Percentiles rank a stretch among this genome's conserved stretches.
These are phyloP conservation scores for Aleiodes leptofemur DNA, from an alignment of 2,888 invertebrate species.

Conservation along the genomic window DNA sequence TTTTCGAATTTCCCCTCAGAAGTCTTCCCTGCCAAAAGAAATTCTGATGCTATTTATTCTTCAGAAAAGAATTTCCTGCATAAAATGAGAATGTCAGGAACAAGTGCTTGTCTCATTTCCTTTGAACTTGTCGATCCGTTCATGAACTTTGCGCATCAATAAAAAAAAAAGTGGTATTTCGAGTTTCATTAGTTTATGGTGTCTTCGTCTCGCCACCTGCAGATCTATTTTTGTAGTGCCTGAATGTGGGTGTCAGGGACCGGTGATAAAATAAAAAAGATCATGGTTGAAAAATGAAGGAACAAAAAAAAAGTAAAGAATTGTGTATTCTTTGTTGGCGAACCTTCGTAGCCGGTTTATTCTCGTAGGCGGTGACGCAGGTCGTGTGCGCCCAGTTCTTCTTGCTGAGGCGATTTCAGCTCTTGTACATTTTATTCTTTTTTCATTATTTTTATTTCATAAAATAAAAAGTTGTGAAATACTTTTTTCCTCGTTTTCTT, in stretches of 20 bases:
- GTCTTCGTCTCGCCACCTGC: conserved; percentile 32
- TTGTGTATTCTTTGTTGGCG: conserved; percentile 29
- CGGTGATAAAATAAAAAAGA: conserved; percentile 9
- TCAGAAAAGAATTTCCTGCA: too few relatives aligned
- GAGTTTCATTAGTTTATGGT: conserved; percentile 17
- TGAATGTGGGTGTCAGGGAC: conserved; percentile 23
- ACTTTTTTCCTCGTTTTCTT: not conserved
- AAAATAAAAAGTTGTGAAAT: not conserved
- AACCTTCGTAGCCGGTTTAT: conserved; percentile 32
- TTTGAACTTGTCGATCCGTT: conserved; percentile 33
- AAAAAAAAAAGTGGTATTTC: conserved; percentile 6
- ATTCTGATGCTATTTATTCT: too few relatives aligned
- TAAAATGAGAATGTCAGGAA: not conserved
- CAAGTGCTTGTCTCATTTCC: conserved; percentile 46
- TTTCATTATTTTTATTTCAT: not conserved
- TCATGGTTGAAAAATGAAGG: not conserved
- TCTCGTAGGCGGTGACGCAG: conserved; percentile 54
- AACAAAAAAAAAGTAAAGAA: conserved; percentile 8
- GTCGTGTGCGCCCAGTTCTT: conserved; percentile 48
- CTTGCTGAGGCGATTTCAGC: conserved; percentile 43
- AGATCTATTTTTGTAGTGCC: conserved; percentile 27
- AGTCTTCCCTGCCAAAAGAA: too few relatives aligned
- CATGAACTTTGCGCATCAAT: not conserved
- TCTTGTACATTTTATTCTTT: conserved; percentile 53
- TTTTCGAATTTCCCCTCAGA: too few relatives aligned